Evolutionary conservation across 2,888 invertebrate genomes (phyloP).

Genomic region (Corbicula japonica): DNA sequence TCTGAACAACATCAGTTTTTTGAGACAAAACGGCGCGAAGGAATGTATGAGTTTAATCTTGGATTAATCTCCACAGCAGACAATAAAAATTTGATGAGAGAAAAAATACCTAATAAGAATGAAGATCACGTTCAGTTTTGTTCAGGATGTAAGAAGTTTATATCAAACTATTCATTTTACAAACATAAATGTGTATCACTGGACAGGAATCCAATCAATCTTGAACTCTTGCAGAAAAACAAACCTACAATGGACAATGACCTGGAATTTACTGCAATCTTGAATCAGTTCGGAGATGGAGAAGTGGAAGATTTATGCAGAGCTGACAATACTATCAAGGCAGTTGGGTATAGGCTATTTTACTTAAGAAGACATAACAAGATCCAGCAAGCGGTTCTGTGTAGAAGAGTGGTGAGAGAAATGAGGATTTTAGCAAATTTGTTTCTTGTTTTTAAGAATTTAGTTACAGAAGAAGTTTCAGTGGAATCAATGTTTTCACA

Average conservation of each 20-base stretch:
- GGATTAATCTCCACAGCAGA: not conserved
- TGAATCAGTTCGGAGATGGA: constrained; percentile 45
- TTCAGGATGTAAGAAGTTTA: constrained; percentile 24
- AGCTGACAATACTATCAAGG: constrained; percentile 24
- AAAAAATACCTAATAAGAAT: constrained; percentile 20
- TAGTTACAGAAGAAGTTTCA: not conserved
- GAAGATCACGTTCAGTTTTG: constrained; percentile 33
- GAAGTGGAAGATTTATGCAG: constrained; percentile 38
- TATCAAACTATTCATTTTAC: constrained; percentile 27
- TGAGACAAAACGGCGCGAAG: not conserved
- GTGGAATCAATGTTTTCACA: constrained; percentile 20
- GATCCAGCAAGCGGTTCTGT: constrained; percentile 35
- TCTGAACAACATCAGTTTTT: not conserved
- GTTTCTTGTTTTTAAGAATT: constrained; percentile 18
- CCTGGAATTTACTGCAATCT: constrained; percentile 22
- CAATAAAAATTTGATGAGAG: constrained; percentile 25
- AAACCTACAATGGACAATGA: constrained; percentile 20
- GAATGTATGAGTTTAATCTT: not conserved
- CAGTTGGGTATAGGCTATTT: constrained; percentile 34
- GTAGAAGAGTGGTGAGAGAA: constrained; percentile 43
- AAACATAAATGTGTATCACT: constrained; percentile 40
- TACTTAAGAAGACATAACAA: constrained; percentile 28
- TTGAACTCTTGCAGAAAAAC: not conserved
- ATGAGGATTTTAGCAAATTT: constrained; percentile 41
- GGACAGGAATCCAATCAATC: not conserved